Base-by-base conservation (phyloP, 2,888 invertebrate species). In the Resseliella maxima region DNA sequence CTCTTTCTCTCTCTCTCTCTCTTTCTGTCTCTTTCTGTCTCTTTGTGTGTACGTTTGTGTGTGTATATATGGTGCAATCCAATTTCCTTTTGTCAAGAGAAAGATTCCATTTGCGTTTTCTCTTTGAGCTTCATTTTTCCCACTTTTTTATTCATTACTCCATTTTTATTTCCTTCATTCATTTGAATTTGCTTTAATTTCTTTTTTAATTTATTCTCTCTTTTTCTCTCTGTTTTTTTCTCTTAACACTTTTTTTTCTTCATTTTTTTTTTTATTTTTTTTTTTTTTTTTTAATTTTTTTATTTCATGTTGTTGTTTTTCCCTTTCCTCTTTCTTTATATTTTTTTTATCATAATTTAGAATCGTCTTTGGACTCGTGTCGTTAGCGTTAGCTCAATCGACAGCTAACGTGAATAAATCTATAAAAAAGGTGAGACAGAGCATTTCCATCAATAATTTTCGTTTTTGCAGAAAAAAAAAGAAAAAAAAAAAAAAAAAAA, bases 381-480 rank as follows among this genome's bases (percentile, higher is more conserved):
- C 41, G 12, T 38, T 83, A 24, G 38, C 83, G n/a, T 24, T 83
- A 38, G 38, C 83, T 3, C 38, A 83, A 83, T 83, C 83, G 10
- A 31, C 38, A 38, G 38, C 35, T 81, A 81, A 81, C 21, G 18
- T 36, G 18, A 81, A 83, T n/a, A 38, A 38, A 83, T 21, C 38
- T n/a, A 38, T 24, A 38, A 83, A 38, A 83, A 83, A 83, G 83
- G 83, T 83, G 83, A 83, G 83, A 38, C 31, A 72, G 38, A 36
- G n/a, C n/a, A 83, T 38, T 83, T 15, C 27, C 64, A 64, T 64
- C 64, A 64, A 64, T 27, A 12, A 8, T 41, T 15, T 18, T 59
- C 6, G 24, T n/a, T n/a, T n/a, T n/a, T n/a, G n/a, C n/a, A n/a
- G n/a, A n/a, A n/a, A n/a, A n/a, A n/a, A n/a, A n/a, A n/a, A n/a